Base-by-base conservation (phyloP, 2,888 invertebrate genomes). In the Melikaiella ostensackeni region DNA sequence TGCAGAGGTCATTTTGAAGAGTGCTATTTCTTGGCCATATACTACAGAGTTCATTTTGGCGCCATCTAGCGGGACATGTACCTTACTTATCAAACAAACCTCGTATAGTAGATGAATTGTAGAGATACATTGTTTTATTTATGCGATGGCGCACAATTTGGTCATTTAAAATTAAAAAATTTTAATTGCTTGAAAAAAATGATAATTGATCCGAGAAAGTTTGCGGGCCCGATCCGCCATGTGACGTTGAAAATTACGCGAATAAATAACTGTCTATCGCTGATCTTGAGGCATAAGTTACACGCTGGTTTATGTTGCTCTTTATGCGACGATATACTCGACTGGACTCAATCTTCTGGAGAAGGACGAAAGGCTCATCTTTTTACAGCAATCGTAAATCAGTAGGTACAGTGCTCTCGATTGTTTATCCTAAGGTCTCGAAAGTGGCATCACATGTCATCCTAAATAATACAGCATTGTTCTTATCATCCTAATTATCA, bases 311-410 rank as follows among this genome's bases (percentile, higher is more conserved):
- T 66, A 66, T 66, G 66, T 38, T 42, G 11, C 35, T 38, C 24
- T 66, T 19, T 66, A 42, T 66, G 42, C 42, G 66, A 66, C 46
- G 42, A 66, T 66, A 24, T 66, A 42, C 42, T 66, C 42, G 27
- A 38, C 66, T 66, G 66, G 42, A 46, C 66, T 66, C 66, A 24
- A 66, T 66, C 66, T 46, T 66, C 42, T 66, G 46, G 42, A 64
- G 24, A 46, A 46, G 66, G 46, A 46, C 27, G 66, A 42, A 66
- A 66, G 46, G 19, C 42, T 66, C 66, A 66, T 66, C 42, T 66
- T 66, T 66, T 66, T 66, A 66, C 42, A 16, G 66, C 38, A 66
- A 21, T 66, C 46, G 66, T 66, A 66, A 66, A 66, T 66, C 66
- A 66, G 46, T 46, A 30, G 38, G 19, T 66, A 66, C 27, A 66